Base-by-base conservation (phyloP, 2,888 invertebrate species). In the Sinopyrophorus schimmeli region DNA sequence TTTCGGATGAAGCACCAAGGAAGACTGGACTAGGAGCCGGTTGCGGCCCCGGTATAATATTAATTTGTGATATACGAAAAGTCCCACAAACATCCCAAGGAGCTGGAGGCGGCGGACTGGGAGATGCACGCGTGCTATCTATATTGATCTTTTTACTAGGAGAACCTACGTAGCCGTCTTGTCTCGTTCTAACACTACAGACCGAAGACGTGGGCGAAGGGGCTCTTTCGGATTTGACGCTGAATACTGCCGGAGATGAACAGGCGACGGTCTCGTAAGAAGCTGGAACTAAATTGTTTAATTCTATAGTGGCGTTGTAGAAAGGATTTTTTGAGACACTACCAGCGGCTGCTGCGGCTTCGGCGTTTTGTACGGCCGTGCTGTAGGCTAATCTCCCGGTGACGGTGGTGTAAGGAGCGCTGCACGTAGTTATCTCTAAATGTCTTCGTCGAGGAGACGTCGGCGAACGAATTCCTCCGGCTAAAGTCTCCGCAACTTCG, bases 41-140 rank as follows among this genome's bases (percentile, higher is more conserved):
- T 58, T 63, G 62, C 53, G 68, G 62, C 18, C 62, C 64, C 39
- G 47, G 48, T 35, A 48, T 24, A 26, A 60, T 48, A 20, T 57
- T 57, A 30, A 49, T 53, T 43, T 64, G 60, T 30, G 73, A 68
- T 68, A 75, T 71, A 30, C 80, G 70, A 69, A 82, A 79, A 53
- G 74, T 63, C 59, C 77, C 73, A 32, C 73, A 73, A 16, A 79
- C 78, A 68, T 87, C 87, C 47, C 82, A 82, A 1, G 90, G 89
- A 0, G 90, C 89, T 15, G 90, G 90, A 2, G 90, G 90, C 1
- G 89, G 89, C 1, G 89, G 89, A 68, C 87, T 87, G 0, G 86
- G 83, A 20, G 44, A 37, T 3, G 52, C 47, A 20, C 53, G 46
- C 15, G 46, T 32, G 23, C 54, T 53, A 49, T 54, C 44, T 15